These are phyloP conservation scores for Fregetta grallaria DNA, from an alignment of 2,113 vertebrate genomes.

Conservation along the genomic window DNA sequence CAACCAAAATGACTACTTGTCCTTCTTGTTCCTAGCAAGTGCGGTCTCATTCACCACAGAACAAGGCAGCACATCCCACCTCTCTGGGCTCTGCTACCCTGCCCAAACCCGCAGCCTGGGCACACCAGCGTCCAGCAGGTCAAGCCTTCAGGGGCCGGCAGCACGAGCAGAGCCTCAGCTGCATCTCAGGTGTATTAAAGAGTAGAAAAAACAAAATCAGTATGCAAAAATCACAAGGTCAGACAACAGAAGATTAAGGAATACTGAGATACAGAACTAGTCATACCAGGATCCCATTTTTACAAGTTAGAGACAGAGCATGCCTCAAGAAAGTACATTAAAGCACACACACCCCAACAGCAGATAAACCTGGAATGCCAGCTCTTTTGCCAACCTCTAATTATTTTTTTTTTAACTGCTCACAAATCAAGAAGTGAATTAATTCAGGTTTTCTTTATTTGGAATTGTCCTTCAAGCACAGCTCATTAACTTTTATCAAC, in stretches of 20 bases:
- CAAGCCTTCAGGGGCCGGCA: constrained; percentile 2
- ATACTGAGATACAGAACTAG: constrained; percentile 39
- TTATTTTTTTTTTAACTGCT: neutral
- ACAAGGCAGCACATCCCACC: constrained; percentile 5
- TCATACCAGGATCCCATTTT: constrained; percentile 11
- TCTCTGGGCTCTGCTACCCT: neutral
- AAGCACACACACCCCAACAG: neutral
- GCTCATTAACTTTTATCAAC: neutral
- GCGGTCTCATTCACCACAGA: constrained; percentile 11
- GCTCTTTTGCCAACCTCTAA: neutral
- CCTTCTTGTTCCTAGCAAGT: constrained; percentile 3
- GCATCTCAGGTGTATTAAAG: neutral
- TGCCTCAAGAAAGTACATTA: constrained; percentile 1
- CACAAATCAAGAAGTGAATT: neutral
- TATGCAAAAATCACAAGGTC: constrained; percentile 4
- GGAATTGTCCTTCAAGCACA: neutral
- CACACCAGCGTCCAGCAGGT: constrained; percentile 50
- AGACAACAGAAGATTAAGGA: constrained; percentile 29
- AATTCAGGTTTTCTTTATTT: neutral
- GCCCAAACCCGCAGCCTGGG: constrained; percentile 20
- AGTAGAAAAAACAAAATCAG: neutral
- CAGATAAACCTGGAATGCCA: constrained; percentile 25
- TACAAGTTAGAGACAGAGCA: neutral
- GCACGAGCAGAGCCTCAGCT: constrained; percentile 30
- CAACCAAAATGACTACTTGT: neutral